phyloP scores from a whole-genome alignment of 1,140 invertebrate genomes.

The Campoletis sonorensis region DNA sequence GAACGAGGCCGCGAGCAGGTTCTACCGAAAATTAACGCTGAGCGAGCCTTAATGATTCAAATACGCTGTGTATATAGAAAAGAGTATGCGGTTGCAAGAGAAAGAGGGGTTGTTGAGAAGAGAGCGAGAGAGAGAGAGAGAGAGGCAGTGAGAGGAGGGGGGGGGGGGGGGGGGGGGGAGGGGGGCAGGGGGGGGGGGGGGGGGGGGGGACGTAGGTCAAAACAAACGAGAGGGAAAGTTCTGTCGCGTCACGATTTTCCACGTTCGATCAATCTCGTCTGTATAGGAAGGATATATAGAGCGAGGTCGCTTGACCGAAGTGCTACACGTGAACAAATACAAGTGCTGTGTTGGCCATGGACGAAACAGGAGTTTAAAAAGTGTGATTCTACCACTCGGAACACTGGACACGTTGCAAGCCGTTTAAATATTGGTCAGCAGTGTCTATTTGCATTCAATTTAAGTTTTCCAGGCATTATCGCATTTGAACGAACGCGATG shows the following conservation, averaged over 20 bases:
- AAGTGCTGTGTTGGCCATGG: not conserved
- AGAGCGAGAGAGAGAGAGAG: not conserved
- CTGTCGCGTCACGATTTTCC: conserved; percentile 42
- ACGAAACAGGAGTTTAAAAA: conserved; percentile 26
- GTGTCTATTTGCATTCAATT: conserved; percentile 47
- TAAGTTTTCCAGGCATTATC: conserved; percentile 24
- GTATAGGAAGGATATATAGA: conserved; percentile 40
- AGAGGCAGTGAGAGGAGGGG: not conserved
- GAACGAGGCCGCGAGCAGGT: conserved; percentile 44
- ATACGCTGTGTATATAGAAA: conserved; percentile 49
- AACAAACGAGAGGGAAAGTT: conserved; percentile 23
- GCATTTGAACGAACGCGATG: not conserved
- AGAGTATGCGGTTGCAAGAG: conserved; percentile 46
- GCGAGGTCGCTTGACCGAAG: not conserved
- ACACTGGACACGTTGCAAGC: conserved; percentile 41
- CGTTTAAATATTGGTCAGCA: conserved; percentile 46
- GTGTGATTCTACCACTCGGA: conserved; percentile 31
- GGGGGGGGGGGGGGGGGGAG: too few relatives aligned
- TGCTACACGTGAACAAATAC: conserved; percentile 25
- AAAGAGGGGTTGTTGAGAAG: not conserved
- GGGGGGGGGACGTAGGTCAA: too few relatives aligned
- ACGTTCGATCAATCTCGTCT: conserved; percentile 59
- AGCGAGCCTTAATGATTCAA: conserved; percentile 57
- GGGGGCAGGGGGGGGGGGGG: too few relatives aligned
- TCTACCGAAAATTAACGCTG: conserved; percentile 55